Evolutionary conservation across 2,797 vertebrate species (phyloP).

Genomic region (Pangasius krempfi): DNA sequence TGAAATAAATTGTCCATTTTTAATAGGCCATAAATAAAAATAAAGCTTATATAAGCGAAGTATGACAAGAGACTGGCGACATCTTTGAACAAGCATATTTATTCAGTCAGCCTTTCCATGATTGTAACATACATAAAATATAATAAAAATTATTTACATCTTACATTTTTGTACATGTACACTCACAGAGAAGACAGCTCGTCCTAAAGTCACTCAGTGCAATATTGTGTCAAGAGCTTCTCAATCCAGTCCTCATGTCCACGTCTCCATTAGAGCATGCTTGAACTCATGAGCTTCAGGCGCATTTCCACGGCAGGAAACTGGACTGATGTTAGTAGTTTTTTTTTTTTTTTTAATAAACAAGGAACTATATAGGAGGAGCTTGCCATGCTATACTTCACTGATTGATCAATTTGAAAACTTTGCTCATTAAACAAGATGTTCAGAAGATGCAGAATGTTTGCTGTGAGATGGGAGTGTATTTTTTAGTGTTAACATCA

Average conservation of each 20-base stretch:
- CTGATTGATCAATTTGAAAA: background rate
- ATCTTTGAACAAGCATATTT: slow-evolving; percentile 59
- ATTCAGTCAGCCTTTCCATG: slow-evolving; percentile 57
- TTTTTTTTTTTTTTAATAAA: background rate
- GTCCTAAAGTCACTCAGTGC: slow-evolving; percentile 59
- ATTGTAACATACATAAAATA: slow-evolving; percentile 75
- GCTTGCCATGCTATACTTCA: background rate
- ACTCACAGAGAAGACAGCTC: background rate
- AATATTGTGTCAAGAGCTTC: slow-evolving; percentile 49
- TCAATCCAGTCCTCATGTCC: background rate
- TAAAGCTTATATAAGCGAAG: background rate
- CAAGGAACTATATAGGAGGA: background rate
- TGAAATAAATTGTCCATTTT: background rate
- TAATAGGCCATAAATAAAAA: background rate
- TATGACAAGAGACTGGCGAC: slow-evolving; percentile 54
- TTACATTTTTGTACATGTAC: slow-evolving; percentile 52
- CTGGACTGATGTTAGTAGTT: background rate
- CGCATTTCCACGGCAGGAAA: background rate
- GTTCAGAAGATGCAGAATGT: background rate
- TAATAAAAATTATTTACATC: slow-evolving; percentile 74
- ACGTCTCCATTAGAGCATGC: background rate
- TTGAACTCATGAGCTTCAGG: background rate
- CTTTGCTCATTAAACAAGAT: background rate
- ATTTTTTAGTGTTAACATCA: background rate
- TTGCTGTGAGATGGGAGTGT: background rate